Base-by-base conservation (phyloP, 2,797 vertebrate species). In the Macropodus opercularis region DNA sequence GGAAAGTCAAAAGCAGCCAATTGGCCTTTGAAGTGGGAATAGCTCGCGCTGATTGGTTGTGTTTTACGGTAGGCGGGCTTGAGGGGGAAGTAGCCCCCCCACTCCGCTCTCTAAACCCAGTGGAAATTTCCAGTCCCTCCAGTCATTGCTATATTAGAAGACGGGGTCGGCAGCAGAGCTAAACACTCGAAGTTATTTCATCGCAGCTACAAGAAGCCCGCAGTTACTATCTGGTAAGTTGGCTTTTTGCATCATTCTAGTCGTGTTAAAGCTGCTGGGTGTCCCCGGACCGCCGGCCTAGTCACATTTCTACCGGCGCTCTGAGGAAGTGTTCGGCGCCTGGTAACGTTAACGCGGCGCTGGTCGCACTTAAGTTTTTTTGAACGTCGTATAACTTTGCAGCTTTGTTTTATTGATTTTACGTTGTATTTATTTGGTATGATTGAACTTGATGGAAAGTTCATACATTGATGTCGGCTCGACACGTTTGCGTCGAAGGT, bases 51-150 rank as follows among this genome's bases (percentile, higher is more conserved):
- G 60, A 89, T 88, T 87, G 87, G 87, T 19, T 1, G 17, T 22
- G 59, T 49, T 56, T 57, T 50, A 3, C 23, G 4, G 6, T 1
- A 12, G 4, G 0, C 0, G 1, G 1, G 5, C 2, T 1, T 0
- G 5, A 10, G 14, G 2, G n/a, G 1, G 4, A 1, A 2, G 7
- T 3, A 12, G 2, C 72, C 24, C 17, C 80, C 58, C n/a, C 12
- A 18, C 0, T 1, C 2, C 1, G 0, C 0, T 24, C 0, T 24
- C 40, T 63, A 80, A 78, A 40, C 0, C 4, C 34, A 80, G 68
- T 89, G 91, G 91, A 93, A 92, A 83, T 87, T 93, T 93, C 91
- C 91, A 89, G 22, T 32, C 4, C 4, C 4, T 35, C 1, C 2
- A 3, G 24, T 54, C 49, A 0, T 0, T 0, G 1, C 3, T 52